These are phyloP conservation scores for Aporrectodea caliginosa DNA, from an alignment of 1,140 invertebrate genomes.

Conservation along the genomic window DNA sequence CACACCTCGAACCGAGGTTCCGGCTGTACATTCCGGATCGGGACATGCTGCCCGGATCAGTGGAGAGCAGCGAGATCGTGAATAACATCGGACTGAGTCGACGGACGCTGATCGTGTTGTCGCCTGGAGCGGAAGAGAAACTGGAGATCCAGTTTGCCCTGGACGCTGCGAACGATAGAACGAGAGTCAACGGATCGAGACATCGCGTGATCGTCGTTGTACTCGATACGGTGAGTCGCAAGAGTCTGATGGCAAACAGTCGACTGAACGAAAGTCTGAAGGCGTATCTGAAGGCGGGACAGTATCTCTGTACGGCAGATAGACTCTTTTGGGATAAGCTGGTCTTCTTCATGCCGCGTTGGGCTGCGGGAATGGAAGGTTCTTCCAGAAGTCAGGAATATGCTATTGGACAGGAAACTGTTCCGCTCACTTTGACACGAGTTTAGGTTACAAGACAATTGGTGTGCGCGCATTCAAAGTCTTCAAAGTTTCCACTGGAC, in stretches of 20 bases:
- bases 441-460: too few relatives aligned
- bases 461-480: too few relatives aligned
- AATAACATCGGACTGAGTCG: neutral
- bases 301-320: neutral
- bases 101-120: neutral
- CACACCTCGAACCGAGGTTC: neutral
- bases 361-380: too few relatives aligned
- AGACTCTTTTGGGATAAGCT: neutral
- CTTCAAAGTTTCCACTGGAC: too few relatives aligned
- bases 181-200: neutral
- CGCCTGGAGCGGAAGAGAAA: neutral
- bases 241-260: neutral
- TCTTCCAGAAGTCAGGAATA: too few relatives aligned
- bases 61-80: neutral
- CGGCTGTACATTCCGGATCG: neutral
- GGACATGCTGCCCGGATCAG: neutral
- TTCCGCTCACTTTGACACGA: too few relatives aligned
- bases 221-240: neutral
- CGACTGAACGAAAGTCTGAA: neutral
- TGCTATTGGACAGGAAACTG: too few relatives aligned
- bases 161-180: neutral
- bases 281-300: neutral
- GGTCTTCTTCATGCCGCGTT: neutral
- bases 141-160: neutral
- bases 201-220: neutral